A percentile compares a stretch with the other conserved stretches of the same genome.
Conservation (phyloP, 2,888 invertebrate species). For the Salpingus planirostris region DNA sequence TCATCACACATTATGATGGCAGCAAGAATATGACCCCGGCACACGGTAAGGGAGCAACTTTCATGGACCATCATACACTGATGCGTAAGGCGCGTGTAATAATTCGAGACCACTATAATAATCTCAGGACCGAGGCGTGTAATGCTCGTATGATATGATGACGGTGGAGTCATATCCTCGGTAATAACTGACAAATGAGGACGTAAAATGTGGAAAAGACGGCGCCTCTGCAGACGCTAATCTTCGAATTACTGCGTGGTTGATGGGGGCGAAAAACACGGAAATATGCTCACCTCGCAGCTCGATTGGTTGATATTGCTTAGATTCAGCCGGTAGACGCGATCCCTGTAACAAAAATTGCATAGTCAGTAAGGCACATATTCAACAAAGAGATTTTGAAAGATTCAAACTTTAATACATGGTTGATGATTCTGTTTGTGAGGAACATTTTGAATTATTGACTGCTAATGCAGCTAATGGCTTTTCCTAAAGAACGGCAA, state of each 20-base stretch:
- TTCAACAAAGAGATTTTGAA: too few relatives aligned
- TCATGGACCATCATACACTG: constrained; percentile 17
- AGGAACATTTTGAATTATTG: too few relatives aligned
- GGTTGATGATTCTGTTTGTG: too few relatives aligned
- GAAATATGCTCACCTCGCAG: constrained; percentile 56
- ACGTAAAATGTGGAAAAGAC: constrained; percentile 11
- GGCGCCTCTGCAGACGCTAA: too few relatives aligned
- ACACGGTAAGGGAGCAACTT: constrained; percentile 15
- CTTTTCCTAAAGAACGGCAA: too few relatives aligned
- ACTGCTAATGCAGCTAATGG: too few relatives aligned
- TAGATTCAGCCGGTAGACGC: constrained; percentile 70
- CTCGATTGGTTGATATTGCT: constrained; percentile 79
- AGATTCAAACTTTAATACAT: too few relatives aligned
- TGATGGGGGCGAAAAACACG: too few relatives aligned
- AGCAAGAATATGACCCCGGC: constrained; percentile 13
- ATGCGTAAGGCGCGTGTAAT: constrained; percentile 8
- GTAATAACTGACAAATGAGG: constrained; percentile 19
- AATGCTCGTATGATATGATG: too few relatives aligned
- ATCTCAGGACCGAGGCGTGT: too few relatives aligned
- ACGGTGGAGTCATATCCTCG: constrained; percentile 11
- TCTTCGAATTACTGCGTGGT: constrained; percentile 3
- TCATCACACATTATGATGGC: constrained; percentile 26
- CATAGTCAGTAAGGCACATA: too few relatives aligned
- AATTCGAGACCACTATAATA: too few relatives aligned
- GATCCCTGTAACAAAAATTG: constrained; percentile 72